Percentiles rank a stretch among this genome's conserved stretches.
Conservation (phyloP, 2,113 vertebrate species). For the Tinamus guttatus region DNA sequence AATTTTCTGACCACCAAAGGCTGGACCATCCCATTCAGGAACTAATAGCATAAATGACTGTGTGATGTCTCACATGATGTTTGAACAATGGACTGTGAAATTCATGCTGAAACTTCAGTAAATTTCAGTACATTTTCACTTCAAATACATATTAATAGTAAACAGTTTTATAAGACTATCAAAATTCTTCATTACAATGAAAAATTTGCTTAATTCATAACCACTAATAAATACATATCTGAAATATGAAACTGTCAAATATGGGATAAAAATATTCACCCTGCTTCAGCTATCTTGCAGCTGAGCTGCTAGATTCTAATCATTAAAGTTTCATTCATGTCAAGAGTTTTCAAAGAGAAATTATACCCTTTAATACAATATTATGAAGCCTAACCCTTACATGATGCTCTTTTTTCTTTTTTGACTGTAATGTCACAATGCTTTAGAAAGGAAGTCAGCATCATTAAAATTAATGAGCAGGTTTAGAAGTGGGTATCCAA, state of each 20-base stretch:
- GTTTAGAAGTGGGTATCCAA: not conserved
- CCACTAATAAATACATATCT: not conserved
- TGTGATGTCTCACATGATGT: not conserved
- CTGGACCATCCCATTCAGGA: not conserved
- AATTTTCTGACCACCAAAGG: not conserved
- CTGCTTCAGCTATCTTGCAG: not conserved
- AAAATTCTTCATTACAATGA: not conserved
- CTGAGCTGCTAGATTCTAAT: not conserved
- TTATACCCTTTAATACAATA: not conserved
- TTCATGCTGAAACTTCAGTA: not conserved
- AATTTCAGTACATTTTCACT: not conserved
- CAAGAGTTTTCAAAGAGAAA: conserved; percentile 1
- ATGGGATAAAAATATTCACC: not conserved
- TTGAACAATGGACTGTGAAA: not conserved
- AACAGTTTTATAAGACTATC: not conserved
- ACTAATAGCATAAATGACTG: not conserved
- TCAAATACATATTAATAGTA: not conserved
- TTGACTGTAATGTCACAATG: not conserved
- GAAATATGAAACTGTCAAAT: not conserved
- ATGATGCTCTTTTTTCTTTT: not conserved
- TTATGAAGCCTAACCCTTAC: not conserved
- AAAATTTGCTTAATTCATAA: not conserved
- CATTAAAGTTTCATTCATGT: not conserved
- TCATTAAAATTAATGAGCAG: conserved; percentile 1
- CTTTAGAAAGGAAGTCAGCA: not conserved